Base-by-base conservation (phyloP, 2,888 invertebrate genomes). In the Creontiades dilutus region DNA sequence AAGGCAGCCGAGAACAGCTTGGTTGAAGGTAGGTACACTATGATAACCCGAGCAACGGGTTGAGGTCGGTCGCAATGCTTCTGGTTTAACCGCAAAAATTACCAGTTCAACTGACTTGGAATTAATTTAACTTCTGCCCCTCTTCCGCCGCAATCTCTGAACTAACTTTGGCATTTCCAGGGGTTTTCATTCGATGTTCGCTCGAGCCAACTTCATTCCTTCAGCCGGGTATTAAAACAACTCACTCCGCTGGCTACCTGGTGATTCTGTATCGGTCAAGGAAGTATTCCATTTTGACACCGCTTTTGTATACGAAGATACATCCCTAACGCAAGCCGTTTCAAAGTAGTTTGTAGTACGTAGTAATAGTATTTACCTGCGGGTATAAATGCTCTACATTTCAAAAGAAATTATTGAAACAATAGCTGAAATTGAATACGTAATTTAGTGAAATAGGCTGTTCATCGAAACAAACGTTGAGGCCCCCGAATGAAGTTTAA, bases 111-210 rank as follows among this genome's bases (percentile, higher is more conserved):
- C 57, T 57, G 57, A 57, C 57, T 57, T 57, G 57, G 57, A 57
- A 57, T 57, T 57, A 57, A 57, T 57, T 57, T 57, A 57, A 57
- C 57, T 57, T 57, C 57, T n/a, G 57, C 57, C 37, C 37, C 37
- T 57, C 55, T n/a, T 57, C 57, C 57, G 7, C 14, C 57, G 57
- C 57, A 57, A 57, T 57, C 57, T 57, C 57, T 57, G n/a, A 57
- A 57, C 57, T 57, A 57, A 57, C 57, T 57, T 57, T 16, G 57
- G n/a, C 16, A 57, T 57, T 57, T 57, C 57, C 19, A 57, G 57
- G 57, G 57, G 57, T 57, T 57, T 57, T 57, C 57, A 57, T 57
- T 57, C 57, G 13, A 52, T 57, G n/a, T 7, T n/a, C 19, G 0
- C 13, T n/a, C 14, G 7, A n/a, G n/a, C 52, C 52, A 57, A 57